Percentiles rank a stretch among this genome's conserved stretches.
These are phyloP conservation scores for Glomeris marginata DNA, from an alignment of 2,888 invertebrate species.

Conservation along the genomic window DNA sequence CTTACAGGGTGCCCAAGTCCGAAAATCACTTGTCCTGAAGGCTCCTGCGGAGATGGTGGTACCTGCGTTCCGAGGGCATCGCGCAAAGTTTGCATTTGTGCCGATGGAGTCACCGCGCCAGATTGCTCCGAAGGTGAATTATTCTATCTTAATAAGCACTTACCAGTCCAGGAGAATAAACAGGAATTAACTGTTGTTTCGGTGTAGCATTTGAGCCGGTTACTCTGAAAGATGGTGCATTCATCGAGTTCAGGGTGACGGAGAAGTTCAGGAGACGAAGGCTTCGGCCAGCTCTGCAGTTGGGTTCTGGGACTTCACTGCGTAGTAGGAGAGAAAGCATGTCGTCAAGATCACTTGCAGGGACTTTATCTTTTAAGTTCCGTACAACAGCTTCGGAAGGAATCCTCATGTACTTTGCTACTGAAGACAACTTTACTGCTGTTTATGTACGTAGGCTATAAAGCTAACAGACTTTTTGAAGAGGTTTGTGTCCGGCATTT, in stretches of 20 bases:
- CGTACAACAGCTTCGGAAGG: constrained; percentile 63
- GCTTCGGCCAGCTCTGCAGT: constrained; percentile 59
- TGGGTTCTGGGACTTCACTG: constrained; percentile 48
- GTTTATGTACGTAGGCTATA: constrained; percentile 41
- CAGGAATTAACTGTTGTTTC: constrained; percentile 7
- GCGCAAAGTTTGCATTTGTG: constrained; percentile 44
- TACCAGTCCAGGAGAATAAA: background rate
- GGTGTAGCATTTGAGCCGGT: constrained; percentile 54
- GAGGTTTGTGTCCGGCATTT: too few species aligned
- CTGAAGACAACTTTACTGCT: constrained; percentile 71
- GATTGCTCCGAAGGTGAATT: constrained; percentile 47
- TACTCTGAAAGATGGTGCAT: constrained; percentile 59
- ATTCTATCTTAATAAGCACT: background rate
- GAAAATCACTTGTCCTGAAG: constrained; percentile 26
- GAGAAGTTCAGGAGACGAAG: constrained; percentile 78
- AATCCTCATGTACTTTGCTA: constrained; percentile 68
- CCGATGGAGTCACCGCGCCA: constrained; percentile 48
- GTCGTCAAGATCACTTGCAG: constrained; percentile 38
- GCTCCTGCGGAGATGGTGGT: constrained; percentile 45
- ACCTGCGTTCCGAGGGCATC: constrained; percentile 76
- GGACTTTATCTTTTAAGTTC: constrained; percentile 62
- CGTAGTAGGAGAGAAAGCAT: constrained; percentile 35
- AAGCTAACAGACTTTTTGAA: too few species aligned
- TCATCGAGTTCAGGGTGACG: constrained; percentile 54
- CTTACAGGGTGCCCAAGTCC: constrained; percentile 59